Evolutionary conservation across 2,113 vertebrate species (phyloP).

Genomic region (Agelaius tricolor): DNA sequence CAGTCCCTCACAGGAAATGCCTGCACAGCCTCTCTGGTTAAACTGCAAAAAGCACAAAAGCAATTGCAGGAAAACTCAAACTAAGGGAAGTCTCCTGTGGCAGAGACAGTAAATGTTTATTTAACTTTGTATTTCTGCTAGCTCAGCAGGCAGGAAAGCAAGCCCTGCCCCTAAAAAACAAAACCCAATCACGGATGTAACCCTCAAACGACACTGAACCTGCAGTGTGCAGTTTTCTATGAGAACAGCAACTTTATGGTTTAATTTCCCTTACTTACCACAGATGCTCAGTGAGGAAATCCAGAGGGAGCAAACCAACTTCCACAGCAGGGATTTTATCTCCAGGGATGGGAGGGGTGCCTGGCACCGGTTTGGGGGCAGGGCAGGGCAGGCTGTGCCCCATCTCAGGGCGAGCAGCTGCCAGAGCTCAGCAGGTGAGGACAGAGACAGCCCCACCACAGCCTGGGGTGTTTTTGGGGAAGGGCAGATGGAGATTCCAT

Average conservation of each 20-base stretch:
- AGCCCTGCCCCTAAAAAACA: neutral
- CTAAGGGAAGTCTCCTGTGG: accelerated
- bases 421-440: accelerated
- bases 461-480: accelerated
- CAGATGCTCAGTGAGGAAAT: accelerated
- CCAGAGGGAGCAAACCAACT: neutral
- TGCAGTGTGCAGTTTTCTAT: accelerated
- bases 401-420: accelerated
- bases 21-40: neutral
- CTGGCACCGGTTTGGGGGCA: accelerated
- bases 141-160: neutral
- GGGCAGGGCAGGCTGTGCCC: accelerated
- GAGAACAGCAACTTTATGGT: accelerated
- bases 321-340: neutral
- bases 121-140: neutral
- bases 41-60: neutral
- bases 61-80: neutral
- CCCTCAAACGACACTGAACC: accelerated
- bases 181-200: accelerated
- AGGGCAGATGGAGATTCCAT: accelerated
- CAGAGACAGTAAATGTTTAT: neutral
- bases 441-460: accelerated
- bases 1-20: accelerated
- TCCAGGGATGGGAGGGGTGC: accelerated
- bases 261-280: neutral